Base-by-base conservation (phyloP, 2,888 invertebrate genomes). In the Teleiodes luculella region DNA sequence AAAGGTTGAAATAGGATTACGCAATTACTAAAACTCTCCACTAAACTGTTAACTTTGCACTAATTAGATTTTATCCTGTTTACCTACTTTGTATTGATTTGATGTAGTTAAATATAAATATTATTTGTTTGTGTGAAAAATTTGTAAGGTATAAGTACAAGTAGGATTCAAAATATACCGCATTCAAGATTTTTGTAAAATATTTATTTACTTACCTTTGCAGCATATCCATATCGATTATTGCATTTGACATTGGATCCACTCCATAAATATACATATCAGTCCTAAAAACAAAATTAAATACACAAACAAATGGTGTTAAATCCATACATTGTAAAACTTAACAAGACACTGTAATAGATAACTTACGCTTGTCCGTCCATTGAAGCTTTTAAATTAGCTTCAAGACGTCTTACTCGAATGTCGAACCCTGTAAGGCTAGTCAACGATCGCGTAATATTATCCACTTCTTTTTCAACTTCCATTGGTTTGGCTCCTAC, bases 231-330 rank as follows among this genome's bases (percentile, higher is more conserved):
- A 95, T 95, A 70, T 96, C 95, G 45, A 96, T 92, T 54, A 97
- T 93, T 0, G 94, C 92, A 71, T 96, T 96, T 4, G 95, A 92
- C 62, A 93, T 88, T 0, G 95, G 95, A 83, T 96, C 96, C 16
- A 97, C 94, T 1, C 95, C 96, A 71, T 96, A 97, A 56, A 97
- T 90, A 67, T 95, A 96, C 85, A 96, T 92, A 68, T 96, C 96
- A 20, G 96, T 96, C 50, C 96, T 96, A 86, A 61, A 91, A 91
- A 57, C 54, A 61, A n/a, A n/a, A n/a, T n/a, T n/a, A n/a, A n/a
- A n/a, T n/a, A n/a, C n/a, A n/a, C n/a, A n/a, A n/a, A n/a, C n/a
- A n/a, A n/a, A n/a, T n/a, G n/a, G n/a, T n/a, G n/a, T n/a, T n/a
- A n/a, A n/a, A n/a, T n/a, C n/a, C n/a, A n/a, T n/a, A n/a, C n/a